Evolutionary conservation across 2,888 invertebrate species (phyloP), one percentile per base, ranked within the genome.

Genomic region (Opisthograptis luteolata): DNA sequence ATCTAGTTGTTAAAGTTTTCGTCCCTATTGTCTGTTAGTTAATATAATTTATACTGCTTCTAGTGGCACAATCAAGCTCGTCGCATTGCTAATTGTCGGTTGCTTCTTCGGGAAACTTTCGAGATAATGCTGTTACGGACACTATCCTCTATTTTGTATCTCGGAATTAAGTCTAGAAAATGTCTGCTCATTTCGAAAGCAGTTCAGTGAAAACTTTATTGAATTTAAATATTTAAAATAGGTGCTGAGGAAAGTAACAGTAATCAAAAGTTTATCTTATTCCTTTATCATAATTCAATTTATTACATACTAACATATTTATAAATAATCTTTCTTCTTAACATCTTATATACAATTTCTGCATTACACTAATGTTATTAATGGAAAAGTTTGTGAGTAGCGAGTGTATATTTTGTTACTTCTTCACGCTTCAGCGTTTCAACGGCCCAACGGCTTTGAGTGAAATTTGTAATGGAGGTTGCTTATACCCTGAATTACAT

Each of bases 11-110:
- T 12, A 28, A 37, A 53, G 35, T 55, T 57, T 58, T 47, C 49
- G 55, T 49, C 62, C 51, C 55, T 60, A 55, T 68, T 56, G 66
- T 66, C 55, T 57, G 66, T 67, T 64, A 63, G 71, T 70, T 84
- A 85, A 86, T 73, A 78, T 70, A 84, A 83, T 87, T 83, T 80
- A 73, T 70, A 72, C 71, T 60, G 62, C 62, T 68, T 62, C 70
- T 73, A 72, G 72, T 70, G 68, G 73, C 65, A 78, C 81, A 83
- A 84, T 82, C 79, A 70, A 70, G 72, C 69, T 73, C 70, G 68
- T 76, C 73, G 77, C 70, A 66, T 73, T 71, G 70, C 82, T 87
- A 86, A 87, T 87, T 85, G 83, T 74, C 75, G 71, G 73, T 77
- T 74, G 75, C 75, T 78, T 80, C 62, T 67, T 71, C 57, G 65